Evolutionary conservation across 2,888 invertebrate species (phyloP), one percentile per base, ranked within the genome.

Genomic region (Nymphalis urticae): DNA sequence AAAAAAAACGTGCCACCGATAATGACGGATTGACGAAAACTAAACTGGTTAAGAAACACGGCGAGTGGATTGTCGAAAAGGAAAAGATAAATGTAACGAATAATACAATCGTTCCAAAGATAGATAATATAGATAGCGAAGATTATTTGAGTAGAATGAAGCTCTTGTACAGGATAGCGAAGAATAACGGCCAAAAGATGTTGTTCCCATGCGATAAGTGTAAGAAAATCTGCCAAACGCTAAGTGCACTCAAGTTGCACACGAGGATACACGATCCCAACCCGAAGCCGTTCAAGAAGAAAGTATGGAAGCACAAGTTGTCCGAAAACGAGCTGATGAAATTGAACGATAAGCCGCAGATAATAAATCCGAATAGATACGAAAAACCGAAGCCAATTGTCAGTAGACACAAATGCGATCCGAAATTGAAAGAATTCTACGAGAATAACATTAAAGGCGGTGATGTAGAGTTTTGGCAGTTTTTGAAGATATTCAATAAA

Each of bases 391-490:
- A 84, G 53, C 89, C 91, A 0, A 85, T 91, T 0, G 75, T 73
- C 9, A 82, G 82, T 51, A 90, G 85, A 2, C 90, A 91, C 4
- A 88, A 83, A 72, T 90, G 90, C 59, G 90, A 91, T 32, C 80
- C 82, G 4, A 75, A 84, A 50, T 68, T 92, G 0, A 87, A 80
- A 24, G 80, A 85, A 0, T 92, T 92, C 67, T 92, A 88, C 56
- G 80, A 86, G 27, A 83, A 80, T 0, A 87, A 90, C 21, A 84
- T 91, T 0, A 83, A 85, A 72, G 91, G 91, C 0, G 82, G 83
- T 0, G 87, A 90, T 60, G 82, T 91, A 1, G 89, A 90, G 27
- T 92, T 92, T 58, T 89, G 90, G 87, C 90, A 92, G 42, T 92
- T 92, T 72, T 62, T 90, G 17, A 90, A 90, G 66, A 89, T 90